A percentile compares a stretch with the other conserved stretches of the same genome.
phyloP scores from a whole-genome alignment of 2,113 vertebrate genomes.

The Amblyopsis rosae region DNA sequence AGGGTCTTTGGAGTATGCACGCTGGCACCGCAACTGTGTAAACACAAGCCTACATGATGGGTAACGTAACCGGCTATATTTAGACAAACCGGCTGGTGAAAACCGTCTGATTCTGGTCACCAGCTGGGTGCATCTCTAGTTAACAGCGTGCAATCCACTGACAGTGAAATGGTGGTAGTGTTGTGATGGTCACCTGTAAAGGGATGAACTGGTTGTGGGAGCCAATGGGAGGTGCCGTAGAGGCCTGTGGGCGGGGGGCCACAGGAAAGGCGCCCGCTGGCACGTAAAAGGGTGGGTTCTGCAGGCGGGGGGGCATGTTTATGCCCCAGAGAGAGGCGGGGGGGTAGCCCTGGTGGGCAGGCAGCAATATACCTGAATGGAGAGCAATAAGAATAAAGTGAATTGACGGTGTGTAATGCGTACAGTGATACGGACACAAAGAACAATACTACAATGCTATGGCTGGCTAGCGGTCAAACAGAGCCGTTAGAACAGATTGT shows the following conservation, averaged over 20 bases:
- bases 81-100: too few species aligned
- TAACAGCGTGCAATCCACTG: too few species aligned
- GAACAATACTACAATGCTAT: too few species aligned
- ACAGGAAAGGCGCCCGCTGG: slow-evolving; percentile 78
- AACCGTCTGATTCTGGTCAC: too few species aligned
- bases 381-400: background rate
- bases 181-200: slow-evolving; percentile 81
- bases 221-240: slow-evolving; percentile 73
- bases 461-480: too few species aligned
- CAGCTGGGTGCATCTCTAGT: too few species aligned
- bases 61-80: too few species aligned
- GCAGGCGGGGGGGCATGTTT: slow-evolving; percentile 71
- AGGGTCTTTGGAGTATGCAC: too few species aligned
- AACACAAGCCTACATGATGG: too few species aligned
- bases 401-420: background rate
- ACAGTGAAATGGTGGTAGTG: background rate
- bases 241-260: slow-evolving; percentile 63
- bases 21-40: too few species aligned
- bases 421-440: too few species aligned
- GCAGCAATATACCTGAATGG: slow-evolving; percentile 70
- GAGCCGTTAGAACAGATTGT: too few species aligned
- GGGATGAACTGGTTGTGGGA: slow-evolving; percentile 96
- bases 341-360: slow-evolving; percentile 81
- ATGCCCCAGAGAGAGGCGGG: slow-evolving; percentile 82
- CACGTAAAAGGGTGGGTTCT: slow-evolving; percentile 82